Percentiles rank a stretch among this genome's conserved stretches.
phyloP scores from a whole-genome alignment of 2,888 invertebrate species.

The Teleiodes luculella region DNA sequence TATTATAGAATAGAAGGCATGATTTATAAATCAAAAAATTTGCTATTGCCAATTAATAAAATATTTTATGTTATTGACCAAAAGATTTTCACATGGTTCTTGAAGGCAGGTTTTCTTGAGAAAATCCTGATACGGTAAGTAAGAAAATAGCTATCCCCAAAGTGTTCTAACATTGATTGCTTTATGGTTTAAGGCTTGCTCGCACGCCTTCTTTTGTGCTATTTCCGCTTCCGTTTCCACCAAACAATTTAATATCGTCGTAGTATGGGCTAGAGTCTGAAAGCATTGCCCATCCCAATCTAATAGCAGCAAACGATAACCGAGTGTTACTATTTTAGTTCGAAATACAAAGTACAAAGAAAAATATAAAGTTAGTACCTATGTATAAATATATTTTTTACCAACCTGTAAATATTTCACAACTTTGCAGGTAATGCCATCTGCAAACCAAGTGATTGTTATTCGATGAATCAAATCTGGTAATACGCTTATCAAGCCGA shows the following conservation, averaged over 20 bases:
- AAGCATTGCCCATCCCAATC: too few species aligned
- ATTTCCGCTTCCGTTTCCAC: background rate
- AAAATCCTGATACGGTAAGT: background rate
- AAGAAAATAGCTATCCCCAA: background rate
- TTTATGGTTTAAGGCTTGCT: background rate
- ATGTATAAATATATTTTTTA: too few species aligned
- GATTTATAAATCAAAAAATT: too few species aligned
- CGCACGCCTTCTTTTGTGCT: background rate
- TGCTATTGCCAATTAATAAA: too few species aligned
- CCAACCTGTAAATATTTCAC: slow-evolving; percentile 89
- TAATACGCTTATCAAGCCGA: slow-evolving; percentile 91
- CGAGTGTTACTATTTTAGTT: too few species aligned
- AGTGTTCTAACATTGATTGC: background rate
- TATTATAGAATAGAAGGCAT: too few species aligned
- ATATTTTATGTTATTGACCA: too few species aligned
- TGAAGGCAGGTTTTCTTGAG: background rate
- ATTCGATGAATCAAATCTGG: slow-evolving; percentile 94
- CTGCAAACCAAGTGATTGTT: slow-evolving; percentile 93
- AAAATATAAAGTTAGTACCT: too few species aligned
- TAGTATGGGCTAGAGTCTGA: background rate
- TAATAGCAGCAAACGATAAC: too few species aligned
- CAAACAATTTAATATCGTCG: background rate
- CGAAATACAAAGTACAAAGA: too few species aligned
- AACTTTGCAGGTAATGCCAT: slow-evolving; percentile 91
- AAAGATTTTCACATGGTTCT: too few species aligned